phyloP scores from a whole-genome alignment of 2,888 invertebrate genomes.

The Chamaedrilus cognettii region DNA sequence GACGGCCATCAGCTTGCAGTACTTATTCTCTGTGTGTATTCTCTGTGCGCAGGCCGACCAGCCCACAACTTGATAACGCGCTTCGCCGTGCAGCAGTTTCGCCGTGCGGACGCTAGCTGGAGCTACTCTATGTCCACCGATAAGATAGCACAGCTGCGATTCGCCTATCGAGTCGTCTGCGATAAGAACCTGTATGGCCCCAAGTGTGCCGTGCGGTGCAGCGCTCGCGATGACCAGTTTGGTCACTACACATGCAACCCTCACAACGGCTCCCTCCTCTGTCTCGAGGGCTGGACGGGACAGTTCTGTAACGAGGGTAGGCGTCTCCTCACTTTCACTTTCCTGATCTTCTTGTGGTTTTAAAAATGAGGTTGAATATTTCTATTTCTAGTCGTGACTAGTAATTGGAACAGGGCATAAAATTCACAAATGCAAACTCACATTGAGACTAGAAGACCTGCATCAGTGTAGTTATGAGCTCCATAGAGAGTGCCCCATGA shows the following conservation, averaged over 20 bases:
- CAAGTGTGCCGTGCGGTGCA: constrained; percentile 56
- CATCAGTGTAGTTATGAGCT: too few species aligned
- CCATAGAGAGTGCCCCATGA: too few species aligned
- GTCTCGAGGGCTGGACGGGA: constrained; percentile 79
- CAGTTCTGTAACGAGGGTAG: constrained; percentile 73
- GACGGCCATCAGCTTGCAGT: neutral
- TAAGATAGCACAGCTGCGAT: neutral
- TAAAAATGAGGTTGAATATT: too few species aligned
- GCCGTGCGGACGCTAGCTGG: neutral
- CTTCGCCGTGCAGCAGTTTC: neutral
- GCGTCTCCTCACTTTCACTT: too few species aligned
- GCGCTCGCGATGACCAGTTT: constrained; percentile 71
- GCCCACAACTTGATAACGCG: neutral
- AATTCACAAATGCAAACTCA: too few species aligned
- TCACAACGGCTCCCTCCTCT: constrained; percentile 83
- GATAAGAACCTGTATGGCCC: constrained; percentile 60
- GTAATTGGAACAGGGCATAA: too few species aligned
- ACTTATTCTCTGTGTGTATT: too few species aligned
- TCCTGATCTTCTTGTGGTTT: too few species aligned
- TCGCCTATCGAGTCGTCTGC: constrained; percentile 52
- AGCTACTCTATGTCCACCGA: neutral
- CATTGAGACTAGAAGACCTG: too few species aligned
- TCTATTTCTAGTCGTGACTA: too few species aligned
- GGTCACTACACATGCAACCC: constrained; percentile 84
- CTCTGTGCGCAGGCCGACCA: neutral